phyloP scores from a whole-genome alignment of 2,888 invertebrate genomes.

The Byasa hedistus region DNA sequence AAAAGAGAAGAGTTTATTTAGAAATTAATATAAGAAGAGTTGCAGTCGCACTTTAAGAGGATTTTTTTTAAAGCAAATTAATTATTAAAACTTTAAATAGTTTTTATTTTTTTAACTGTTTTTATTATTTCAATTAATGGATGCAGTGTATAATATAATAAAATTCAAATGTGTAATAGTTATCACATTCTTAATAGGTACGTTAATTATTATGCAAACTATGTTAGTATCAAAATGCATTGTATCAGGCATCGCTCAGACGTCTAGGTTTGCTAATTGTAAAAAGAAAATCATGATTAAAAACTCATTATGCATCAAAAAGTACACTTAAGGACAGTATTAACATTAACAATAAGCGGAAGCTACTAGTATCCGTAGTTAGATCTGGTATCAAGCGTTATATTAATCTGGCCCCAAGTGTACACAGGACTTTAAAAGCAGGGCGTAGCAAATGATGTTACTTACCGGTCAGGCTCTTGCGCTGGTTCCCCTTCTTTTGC shows the following conservation, averaged over 20 bases:
- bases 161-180: constrained; percentile 6
- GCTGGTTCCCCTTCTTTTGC: constrained; percentile 85
- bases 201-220: constrained; percentile 12
- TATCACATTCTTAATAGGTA: constrained; percentile 4
- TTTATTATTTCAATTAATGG: constrained; percentile 8
- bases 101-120: not conserved
- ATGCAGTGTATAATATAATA: constrained; percentile 18
- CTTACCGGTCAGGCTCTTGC: constrained; percentile 94
- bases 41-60: constrained; percentile 13
- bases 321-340: constrained; percentile 61
- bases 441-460: constrained; percentile 73
- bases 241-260: constrained; percentile 4
- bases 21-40: constrained; percentile 11
- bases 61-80: constrained; percentile 11
- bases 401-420: constrained; percentile 54
- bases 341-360: constrained; percentile 2
- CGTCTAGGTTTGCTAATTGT: constrained; percentile 6
- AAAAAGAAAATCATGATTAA: not conserved
- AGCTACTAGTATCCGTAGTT: constrained; percentile 2
- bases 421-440: constrained; percentile 57
- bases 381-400: constrained; percentile 22
- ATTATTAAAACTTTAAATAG: not conserved
- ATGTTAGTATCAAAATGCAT: constrained; percentile 30
- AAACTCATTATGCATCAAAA: constrained; percentile 2
- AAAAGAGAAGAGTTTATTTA: constrained; percentile 2